Evolutionary conservation across 2,113 vertebrate species (phyloP).

Genomic region (Perccottus glenii): DNA sequence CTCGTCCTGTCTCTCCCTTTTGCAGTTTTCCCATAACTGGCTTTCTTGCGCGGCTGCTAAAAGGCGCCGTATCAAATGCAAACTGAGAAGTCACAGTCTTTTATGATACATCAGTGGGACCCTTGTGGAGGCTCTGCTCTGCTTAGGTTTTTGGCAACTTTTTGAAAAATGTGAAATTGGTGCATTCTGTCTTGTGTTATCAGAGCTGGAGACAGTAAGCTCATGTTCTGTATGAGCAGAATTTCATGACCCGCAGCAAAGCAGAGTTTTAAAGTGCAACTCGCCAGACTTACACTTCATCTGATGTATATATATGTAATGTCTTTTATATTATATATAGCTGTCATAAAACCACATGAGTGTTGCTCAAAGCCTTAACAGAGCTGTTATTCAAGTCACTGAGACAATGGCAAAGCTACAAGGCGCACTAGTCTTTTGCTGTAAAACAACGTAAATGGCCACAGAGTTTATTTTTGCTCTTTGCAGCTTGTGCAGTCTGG

Average conservation of each 20-base stretch:
- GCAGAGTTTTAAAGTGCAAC: conserved; percentile 17
- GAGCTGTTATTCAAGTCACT: conserved; percentile 35
- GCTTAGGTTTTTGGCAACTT: conserved; percentile 69
- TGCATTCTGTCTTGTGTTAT: conserved; percentile 66
- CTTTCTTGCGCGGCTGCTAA: conserved; percentile 67
- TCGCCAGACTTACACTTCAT: conserved; percentile 23
- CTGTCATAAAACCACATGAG: neutral
- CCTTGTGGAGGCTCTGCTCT: conserved; percentile 74
- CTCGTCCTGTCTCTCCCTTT: conserved; percentile 71
- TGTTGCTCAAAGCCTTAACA: conserved; percentile 1
- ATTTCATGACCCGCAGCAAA: conserved; percentile 55
- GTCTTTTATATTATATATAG: neutral
- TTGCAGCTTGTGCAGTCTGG: conserved; percentile 42
- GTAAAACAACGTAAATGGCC: conserved; percentile 27
- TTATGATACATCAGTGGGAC: conserved; percentile 74
- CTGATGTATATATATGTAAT: conserved; percentile 1
- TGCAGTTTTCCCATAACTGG: conserved; percentile 74
- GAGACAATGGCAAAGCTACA: conserved; percentile 13
- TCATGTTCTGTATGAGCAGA: conserved; percentile 52
- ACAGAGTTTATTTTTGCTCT: conserved; percentile 31
- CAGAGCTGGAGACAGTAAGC: conserved; percentile 67
- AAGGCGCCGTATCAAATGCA: conserved; percentile 76
- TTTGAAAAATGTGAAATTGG: conserved; percentile 68
- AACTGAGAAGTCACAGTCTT: conserved; percentile 73
- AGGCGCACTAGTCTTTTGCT: neutral